Evolutionary conservation across 2,888 invertebrate genomes (phyloP), one percentile per base, ranked within the genome.

Genomic region (Macaria notata): DNA sequence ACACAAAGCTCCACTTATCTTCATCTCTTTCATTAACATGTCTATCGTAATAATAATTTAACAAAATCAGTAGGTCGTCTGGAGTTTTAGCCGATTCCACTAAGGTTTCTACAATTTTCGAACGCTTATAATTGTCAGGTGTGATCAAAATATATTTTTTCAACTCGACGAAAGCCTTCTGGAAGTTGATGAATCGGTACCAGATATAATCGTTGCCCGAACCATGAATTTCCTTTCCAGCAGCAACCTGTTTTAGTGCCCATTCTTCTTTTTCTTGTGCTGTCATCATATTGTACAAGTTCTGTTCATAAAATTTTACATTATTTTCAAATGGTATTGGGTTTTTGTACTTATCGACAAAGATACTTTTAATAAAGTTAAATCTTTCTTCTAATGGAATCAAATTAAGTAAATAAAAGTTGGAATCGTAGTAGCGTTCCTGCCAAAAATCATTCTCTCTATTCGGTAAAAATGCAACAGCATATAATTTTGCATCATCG

Each of bases 401-500:
- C 49, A 73, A 57, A 38, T 81, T 65, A 19, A 86, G 59, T 19
- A 84, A 63, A 29, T 64, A 68, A 44, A 73, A 69, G 46, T 46
- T 78, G 74, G 5, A 38, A 64, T 3, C 48, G 9, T 57, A 68
- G 73, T 68, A 72, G 78, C 47, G 72, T 58, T 19, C 9, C 3
- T 1, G 33, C 84, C 84, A 85, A 68, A 79, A 84, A 1, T 58
- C 9, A 4, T 56, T 4, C 62, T 43, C 4, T 65, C 44, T 0
- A 79, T 39, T n/a, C 7, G 53, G 82, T 6, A 84, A 52, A 39
- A 83, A 48, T 7, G 66, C 68, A 3, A 43, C 31, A 9, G 71
- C 57, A 64, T 74, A 79, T 2, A 62, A 48, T 68, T 80, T 79
- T 1, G 77, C 77, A 56, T 85, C 79, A 6, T 75, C 72, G 29